These are phyloP conservation scores for Caloenas nicobarica DNA, from an alignment of 2,113 vertebrate species.

Conservation along the genomic window DNA sequence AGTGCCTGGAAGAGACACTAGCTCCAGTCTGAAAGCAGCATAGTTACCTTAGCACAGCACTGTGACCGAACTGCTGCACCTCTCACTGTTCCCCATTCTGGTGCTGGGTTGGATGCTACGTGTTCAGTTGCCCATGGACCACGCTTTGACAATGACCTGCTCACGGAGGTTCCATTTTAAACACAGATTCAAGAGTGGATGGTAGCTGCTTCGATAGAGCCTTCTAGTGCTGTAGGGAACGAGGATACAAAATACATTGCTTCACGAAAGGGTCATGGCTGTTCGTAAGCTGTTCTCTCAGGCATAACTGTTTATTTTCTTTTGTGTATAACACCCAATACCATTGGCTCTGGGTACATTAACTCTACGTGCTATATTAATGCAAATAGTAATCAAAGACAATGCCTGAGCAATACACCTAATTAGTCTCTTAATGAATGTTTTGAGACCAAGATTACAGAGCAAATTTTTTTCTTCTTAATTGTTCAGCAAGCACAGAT, in stretches of 20 bases:
- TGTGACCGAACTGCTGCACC: not conserved
- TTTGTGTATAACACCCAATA: not conserved
- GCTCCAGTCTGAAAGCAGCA: not conserved
- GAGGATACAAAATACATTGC: not conserved
- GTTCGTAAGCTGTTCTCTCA: not conserved
- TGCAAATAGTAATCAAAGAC: not conserved
- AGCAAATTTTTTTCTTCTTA: not conserved
- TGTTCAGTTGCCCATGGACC: not conserved
- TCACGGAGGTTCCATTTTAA: not conserved
- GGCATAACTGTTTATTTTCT: not conserved
- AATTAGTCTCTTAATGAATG: not conserved
- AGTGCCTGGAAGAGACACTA: not conserved
- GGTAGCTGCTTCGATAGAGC: not conserved
- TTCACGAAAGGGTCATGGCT: not conserved
- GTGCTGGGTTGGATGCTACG: not conserved
- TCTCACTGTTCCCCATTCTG: not conserved
- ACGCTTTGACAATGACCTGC: not conserved
- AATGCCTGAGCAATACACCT: not conserved
- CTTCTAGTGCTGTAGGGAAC: not conserved
- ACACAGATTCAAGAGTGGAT: not conserved
- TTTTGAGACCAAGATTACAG: not conserved
- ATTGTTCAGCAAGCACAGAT: not conserved
- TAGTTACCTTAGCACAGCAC: not conserved
- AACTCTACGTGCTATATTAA: not conserved
- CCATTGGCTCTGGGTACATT: not conserved